phyloP scores from a whole-genome alignment of 1,140 invertebrate genomes.

The Leptopilina clavipes region DNA sequence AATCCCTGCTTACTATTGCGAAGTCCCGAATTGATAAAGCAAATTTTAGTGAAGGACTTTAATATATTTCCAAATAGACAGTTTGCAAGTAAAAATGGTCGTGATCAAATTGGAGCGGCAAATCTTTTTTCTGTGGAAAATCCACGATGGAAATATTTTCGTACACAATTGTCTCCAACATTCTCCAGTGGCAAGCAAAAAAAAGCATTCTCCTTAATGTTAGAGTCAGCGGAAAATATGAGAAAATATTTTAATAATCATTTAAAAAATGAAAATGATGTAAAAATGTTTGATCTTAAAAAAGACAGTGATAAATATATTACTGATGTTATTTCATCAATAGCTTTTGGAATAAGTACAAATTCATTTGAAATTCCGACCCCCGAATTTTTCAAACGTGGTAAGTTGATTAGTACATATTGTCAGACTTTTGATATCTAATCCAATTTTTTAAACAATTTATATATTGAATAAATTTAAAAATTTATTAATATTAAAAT shows the following conservation, averaged over 20 bases:
- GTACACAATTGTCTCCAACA: slow-evolving; percentile 69
- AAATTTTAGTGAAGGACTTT: slow-evolving; percentile 75
- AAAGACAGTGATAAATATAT: slow-evolving; percentile 69
- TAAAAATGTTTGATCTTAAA: slow-evolving; percentile 52
- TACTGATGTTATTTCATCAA: slow-evolving; percentile 75
- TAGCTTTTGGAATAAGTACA: slow-evolving; percentile 74
- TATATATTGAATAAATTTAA: too few relatives aligned
- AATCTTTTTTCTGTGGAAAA: slow-evolving; percentile 57
- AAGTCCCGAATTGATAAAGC: slow-evolving; percentile 62
- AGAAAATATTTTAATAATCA: slow-evolving; percentile 49
- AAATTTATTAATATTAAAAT: too few relatives aligned
- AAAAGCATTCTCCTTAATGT: slow-evolving; percentile 71
- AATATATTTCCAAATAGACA: slow-evolving; percentile 73
- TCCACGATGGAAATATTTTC: slow-evolving; percentile 64
- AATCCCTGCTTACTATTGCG: slow-evolving; percentile 61
- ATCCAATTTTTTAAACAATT: too few relatives aligned
- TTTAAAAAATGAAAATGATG: neutral
- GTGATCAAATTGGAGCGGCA: slow-evolving; percentile 48
- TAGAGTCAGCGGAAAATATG: slow-evolving; percentile 58
- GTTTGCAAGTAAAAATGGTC: slow-evolving; percentile 53
- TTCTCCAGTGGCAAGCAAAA: slow-evolving; percentile 75
- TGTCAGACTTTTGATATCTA: too few relatives aligned
- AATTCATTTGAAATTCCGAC: slow-evolving; percentile 69
- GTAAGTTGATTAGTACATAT: too few relatives aligned
- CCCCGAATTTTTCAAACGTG: slow-evolving; percentile 62